Evolutionary conservation across 1,140 invertebrate genomes (phyloP), one percentile per base, ranked within the genome.

Genomic region (Papilio helenus): DNA sequence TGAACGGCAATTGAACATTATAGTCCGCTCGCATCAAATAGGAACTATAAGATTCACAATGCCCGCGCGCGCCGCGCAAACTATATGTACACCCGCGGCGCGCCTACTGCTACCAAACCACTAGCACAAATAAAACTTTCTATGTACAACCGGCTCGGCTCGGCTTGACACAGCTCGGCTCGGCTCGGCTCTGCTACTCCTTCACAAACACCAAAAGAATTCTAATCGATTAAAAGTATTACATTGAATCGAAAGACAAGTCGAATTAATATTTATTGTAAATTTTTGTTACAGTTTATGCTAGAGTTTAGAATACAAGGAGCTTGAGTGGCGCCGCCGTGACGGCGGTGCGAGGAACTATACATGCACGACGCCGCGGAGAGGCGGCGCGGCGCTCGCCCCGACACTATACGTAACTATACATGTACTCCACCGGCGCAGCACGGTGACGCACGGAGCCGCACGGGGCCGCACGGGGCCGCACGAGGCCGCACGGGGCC

Each of bases 31-130:
- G 92, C 91, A 90, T 91, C 87, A 83, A 91, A 89, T 94, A 94
- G 93, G 92, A 94, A 94, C 93, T 94, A 94, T 94, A 94, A 94
- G 86, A 94, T 94, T 93, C 93, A 92, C 90, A 91, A 91, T 92
- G 91, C 91, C 91, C 84, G 80, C 82, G 81, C 81, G 79, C 84
- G 80, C 83, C 80, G 84, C 81, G 39, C 79, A 89, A 34, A 12
- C 83, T 92, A 93, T 92, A 91, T 90, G 72, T 93, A 94, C 92
- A 94, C 79, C 68, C 80, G 81, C 84, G 85, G 83, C 79, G 80
- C 83, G 82, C 86, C 88, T 82, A 85, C 29, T 84, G 82, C 79
- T 87, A 88, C 89, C 85, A 90, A 89, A 90, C 87, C 89, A 90
- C 90, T 90, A 92, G 89, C 88, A 93, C 87, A 92, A 89, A 90